Evolutionary conservation across 2,797 vertebrate species (phyloP), one percentile per base, ranked within the genome.

Genomic region (Carduelis carduelis): DNA sequence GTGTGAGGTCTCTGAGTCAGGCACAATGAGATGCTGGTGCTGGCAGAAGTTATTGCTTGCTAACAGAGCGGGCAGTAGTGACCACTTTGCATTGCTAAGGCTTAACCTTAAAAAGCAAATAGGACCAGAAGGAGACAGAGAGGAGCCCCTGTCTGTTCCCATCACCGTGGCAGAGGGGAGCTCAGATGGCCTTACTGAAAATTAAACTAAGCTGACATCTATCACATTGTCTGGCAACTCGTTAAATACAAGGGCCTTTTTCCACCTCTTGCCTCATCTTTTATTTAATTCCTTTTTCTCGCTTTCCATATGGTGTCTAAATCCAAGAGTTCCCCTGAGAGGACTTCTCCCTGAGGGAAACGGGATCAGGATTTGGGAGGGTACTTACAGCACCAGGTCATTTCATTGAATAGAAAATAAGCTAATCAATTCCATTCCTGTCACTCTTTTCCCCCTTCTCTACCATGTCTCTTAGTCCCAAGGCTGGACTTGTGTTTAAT

Each of bases 221-320:
- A 64, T 95, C 81, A 95, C 11, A 9, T 44, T 91, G 87, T 81
- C 46, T 82, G 90, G 53, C 77, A 87, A 74, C 64, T 95, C 1
- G 0, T 90, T 95, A 80, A 91, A 76, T 93, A 70, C 41, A 26
- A 59, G 34, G 59, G 17, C 2, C n/a, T 60, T 95, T 90, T 76
- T 7, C 59, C 47, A 90, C 71, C 78, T 87, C 68, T 57, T 74
- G 49, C 72, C 86, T 97, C 91, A 90, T 95, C 66, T 95, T 93
- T 96, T 93, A 82, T 96, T 96, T 95, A 94, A 88, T 88, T 88
- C 14, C 11, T 83, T 96, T 84, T 89, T 91, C 80, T 91, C 1
- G 0, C 77, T 60, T 93, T 90, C 87, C 85, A 89, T 95, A 87
- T 96, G 81, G 60, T 84, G 71, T 50, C 87, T 82, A 68, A 79